These are phyloP conservation scores for Ianthella basta DNA, from an alignment of 37 sponge, comb jelly and placozoan species.

Conservation along the genomic window DNA sequence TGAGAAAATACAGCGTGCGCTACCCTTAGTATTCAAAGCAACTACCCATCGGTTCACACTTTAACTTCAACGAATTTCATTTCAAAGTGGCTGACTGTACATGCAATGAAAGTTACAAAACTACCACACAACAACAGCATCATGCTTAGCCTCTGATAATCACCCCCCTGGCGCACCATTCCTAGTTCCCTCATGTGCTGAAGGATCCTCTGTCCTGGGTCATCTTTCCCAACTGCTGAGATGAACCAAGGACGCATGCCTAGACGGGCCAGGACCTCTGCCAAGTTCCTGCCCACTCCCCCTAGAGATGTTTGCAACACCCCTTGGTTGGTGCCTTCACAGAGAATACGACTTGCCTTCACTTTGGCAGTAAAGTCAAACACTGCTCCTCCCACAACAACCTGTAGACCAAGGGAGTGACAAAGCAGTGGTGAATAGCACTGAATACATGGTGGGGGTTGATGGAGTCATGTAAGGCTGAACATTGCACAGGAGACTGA, in stretches of 20 bases:
- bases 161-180: conserved; percentile 32
- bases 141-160: not conserved
- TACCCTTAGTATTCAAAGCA: too few species aligned
- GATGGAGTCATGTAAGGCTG: too few species aligned
- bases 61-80: too few species aligned
- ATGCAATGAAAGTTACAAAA: not conserved
- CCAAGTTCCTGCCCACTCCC: conserved; percentile 35
- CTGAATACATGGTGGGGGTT: too few species aligned
- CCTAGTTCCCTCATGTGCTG: conserved; percentile 47
- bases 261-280: conserved; percentile 77
- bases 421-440: not conserved
- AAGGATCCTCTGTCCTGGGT: conserved; percentile 51
- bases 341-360: not conserved
- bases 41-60: too few species aligned
- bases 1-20: too few species aligned
- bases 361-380: conserved; percentile 70
- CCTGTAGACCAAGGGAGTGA: not conserved
- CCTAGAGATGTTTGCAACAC: conserved; percentile 61
- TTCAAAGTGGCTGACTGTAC: too few species aligned
- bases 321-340: conserved; percentile 75
- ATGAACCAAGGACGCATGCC: conserved; percentile 71
- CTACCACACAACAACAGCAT: not conserved
- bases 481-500: too few species aligned
- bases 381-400: conserved; percentile 78
- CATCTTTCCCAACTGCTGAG: conserved; percentile 81